Evolutionary conservation across 2,113 vertebrate species (phyloP), one percentile per base, ranked within the genome.

Genomic region (Myxocyprinus asiaticus): DNA sequence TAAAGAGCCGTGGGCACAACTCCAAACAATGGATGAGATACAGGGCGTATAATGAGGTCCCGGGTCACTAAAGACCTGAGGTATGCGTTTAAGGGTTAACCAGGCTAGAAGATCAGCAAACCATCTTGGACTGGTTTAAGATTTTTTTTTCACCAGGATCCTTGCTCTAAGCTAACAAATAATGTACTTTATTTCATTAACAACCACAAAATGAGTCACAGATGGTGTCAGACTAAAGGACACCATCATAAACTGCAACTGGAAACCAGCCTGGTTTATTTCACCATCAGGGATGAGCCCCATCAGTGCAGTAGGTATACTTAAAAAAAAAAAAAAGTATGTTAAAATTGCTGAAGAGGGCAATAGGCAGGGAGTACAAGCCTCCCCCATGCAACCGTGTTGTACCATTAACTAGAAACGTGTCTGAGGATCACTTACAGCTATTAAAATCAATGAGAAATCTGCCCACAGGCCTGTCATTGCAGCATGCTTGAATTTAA

Each of bases 361-460:
- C 62, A 76, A 65, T 48, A 76, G 15, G 22, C 22, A 53, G 62
- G 6, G 14, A 65, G 73, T 53, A 65, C 71, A 65, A 65, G 48
- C 47, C 61, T 76, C 73, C 73, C 73, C 51, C 73, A 65, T 65
- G 33, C 50, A 42, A n/a, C n/a, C 0, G n/a, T 59, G 47, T 61
- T 17, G 55, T 47, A 43, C 71, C 81, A 66, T 47, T 64, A 51
- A 69, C 69, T 44, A 8, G 42, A 51, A 61, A 55, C 59, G 62
- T 55, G 62, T 22, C 66, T 66, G 47, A 48, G 53, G 71, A 79
- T 81, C 76, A 78, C 67, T 85, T 82, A 66, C 75, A 58, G 65
- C 74, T 81, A 77, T 85, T 77, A 75, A 80, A 65, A 77, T 67
- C 45, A 62, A 67, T 11, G 51, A 55, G 53, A 22, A 53, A 74